Conservation (phyloP, 1,140 invertebrate species). For the Drosophila bocqueti region DNA sequence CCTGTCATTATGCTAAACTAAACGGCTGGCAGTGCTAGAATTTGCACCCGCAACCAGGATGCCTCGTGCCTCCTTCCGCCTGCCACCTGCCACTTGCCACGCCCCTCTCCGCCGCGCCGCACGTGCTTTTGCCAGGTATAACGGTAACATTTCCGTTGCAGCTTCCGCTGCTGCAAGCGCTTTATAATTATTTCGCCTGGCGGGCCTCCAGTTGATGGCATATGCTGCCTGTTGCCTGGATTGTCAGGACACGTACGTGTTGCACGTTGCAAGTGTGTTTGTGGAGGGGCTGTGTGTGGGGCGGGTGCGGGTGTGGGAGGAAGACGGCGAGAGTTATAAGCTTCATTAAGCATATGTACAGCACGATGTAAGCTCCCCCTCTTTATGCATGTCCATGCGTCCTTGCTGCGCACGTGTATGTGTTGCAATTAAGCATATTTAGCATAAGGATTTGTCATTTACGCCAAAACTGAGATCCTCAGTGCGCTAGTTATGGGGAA, state of each 20-base stretch:
- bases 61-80: constrained; percentile 6
- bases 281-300: not conserved
- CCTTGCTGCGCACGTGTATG: constrained; percentile 12
- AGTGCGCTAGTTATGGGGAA: constrained; percentile 11
- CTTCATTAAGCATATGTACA: constrained; percentile 84
- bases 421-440: constrained; percentile 84
- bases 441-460: constrained; percentile 84
- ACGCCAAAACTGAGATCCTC: constrained; percentile 57
- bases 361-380: constrained; percentile 73
- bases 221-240: constrained; percentile 83
- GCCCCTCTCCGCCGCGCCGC: constrained; percentile 25
- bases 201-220: constrained; percentile 78
- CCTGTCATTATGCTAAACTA: constrained; percentile 84
- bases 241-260: constrained; percentile 78
- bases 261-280: constrained; percentile 57
- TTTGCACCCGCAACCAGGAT: constrained; percentile 73
- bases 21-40: constrained; percentile 81
- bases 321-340: constrained; percentile 79
- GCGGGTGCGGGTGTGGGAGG: constrained; percentile 1
- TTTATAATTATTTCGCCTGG: constrained; percentile 84
- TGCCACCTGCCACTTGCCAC: constrained; percentile 6
- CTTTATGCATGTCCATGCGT: constrained; percentile 18
- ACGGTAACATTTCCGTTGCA: constrained; percentile 83
- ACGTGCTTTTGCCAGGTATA: constrained; percentile 78
- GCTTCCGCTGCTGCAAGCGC: constrained; percentile 78